Evolutionary conservation across 53 echinoderm and acorn worm genomes (phyloP).

Genomic region (Holothuria leucospilota): DNA sequence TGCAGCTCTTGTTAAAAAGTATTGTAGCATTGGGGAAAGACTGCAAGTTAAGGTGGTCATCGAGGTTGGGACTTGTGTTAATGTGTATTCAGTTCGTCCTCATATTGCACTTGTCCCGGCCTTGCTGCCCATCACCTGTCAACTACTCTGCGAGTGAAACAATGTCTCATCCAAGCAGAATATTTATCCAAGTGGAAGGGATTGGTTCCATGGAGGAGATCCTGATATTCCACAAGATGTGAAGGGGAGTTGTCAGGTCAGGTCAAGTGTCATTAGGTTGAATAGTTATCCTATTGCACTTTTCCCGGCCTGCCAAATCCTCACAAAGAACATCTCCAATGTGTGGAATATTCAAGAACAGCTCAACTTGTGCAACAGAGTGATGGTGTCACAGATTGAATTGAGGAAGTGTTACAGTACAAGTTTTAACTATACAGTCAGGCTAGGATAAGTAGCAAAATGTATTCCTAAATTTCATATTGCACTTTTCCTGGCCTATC

Average conservation of each 20-base stretch:
- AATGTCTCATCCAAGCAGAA: too few species aligned
- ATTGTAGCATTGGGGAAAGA: too few species aligned
- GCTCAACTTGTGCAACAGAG: too few species aligned
- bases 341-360: too few species aligned
- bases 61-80: slow-evolving; percentile 43
- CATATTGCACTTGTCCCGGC: slow-evolving; percentile 60
- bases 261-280: slow-evolving; percentile 26
- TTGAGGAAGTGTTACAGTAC: too few species aligned
- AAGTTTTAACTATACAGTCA: slow-evolving; percentile 30
- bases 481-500: slow-evolving; percentile 57
- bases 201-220: too few species aligned
- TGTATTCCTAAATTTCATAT: slow-evolving; percentile 8
- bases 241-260: slow-evolving; percentile 13
- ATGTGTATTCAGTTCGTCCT: neutral
- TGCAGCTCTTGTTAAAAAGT: too few species aligned
- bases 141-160: neutral
- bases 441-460: slow-evolving; percentile 32
- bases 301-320: slow-evolving; percentile 56
- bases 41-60: neutral
- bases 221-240: too few species aligned
- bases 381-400: too few species aligned
- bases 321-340: neutral
- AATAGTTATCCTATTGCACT: slow-evolving; percentile 38
- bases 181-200: too few species aligned
- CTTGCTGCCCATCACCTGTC: slow-evolving; percentile 5